Base-by-base conservation (phyloP, 2,888 invertebrate genomes). In the Ariolimax columbianus region DNA sequence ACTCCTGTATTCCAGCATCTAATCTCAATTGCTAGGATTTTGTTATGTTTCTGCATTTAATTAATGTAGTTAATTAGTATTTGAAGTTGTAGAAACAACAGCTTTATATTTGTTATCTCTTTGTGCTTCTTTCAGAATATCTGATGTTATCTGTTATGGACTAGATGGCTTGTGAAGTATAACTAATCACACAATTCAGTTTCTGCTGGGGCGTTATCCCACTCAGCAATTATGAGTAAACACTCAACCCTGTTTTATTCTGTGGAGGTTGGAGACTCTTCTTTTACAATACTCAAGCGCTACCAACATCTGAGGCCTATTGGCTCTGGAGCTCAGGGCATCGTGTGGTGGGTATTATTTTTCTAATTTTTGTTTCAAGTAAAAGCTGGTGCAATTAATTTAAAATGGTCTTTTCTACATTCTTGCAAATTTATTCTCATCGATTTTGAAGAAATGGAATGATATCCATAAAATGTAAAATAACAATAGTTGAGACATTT, bases 301-400 rank as follows among this genome's bases (percentile, higher is more conserved):
- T 99, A 99, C 95, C 98, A 98, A 95, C 99, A 98, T 95, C 96
- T 99, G 93, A 97, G 98, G 95, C 98, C 99, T 80, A 99, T 99
- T 94, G 99, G 99, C 90, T 98, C 98, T 89, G 99, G 99, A 90
- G 99, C 99, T 87, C 99, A 99, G 95, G 99, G 99, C 93, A 98
- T 99, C 94, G 99, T 99, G 89, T 99, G 99, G 99, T 99, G 94
- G 96, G 97, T 95, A 36, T 40, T 63, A 63, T 63, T 63, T 63
- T n/a, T 63, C 23, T 63, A 4, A 63, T 63, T 63, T 63, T 3
- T 23, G 7, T 63, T 63, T 63, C 1, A 63, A 63, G n/a, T 63
- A 7, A 63, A 4, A 63, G 59, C 59, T 63, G 59, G n/a, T n/a
- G n/a, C 2, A 9, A 6, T 4, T n/a, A n/a, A 23, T 14, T 17